Evolutionary conservation across 2,888 invertebrate species (phyloP), one percentile per base, ranked within the genome.

Genomic region (Himalopsyche kuldschensis): DNA sequence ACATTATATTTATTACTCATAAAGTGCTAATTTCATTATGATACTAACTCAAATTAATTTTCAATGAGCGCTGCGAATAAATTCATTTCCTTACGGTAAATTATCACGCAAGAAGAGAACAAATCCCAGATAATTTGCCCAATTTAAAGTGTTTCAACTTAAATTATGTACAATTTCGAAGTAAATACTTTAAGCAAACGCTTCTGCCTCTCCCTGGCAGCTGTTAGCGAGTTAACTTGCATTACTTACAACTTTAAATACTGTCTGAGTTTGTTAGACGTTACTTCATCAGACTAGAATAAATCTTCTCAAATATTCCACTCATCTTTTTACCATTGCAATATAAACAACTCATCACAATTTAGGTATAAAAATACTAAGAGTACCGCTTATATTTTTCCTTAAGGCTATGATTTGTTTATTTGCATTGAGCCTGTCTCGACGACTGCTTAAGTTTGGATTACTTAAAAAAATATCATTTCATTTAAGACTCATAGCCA

Each of bases 191-290:
- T 85, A 76, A 75, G 78, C 46, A 55, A 81, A 83, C 63, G 83
- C 78, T 85, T 63, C 75, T 47, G 32, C 78, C 32, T 79, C 78
- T 81, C 79, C 77, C 69, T 80, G 80, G 82, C 81, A 81, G 82
- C 82, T 78, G 81, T 81, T 85, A 83, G 85, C 78, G 82, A 84
- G 85, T 83, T 85, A 82, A 83, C 85, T 85, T 79, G 80, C 78
- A 47, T 82, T 78, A 81, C 82, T 82, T 79, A 75, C 79, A 85
- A 85, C 81, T 85, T 83, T 80, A 82, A 83, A 85, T 78, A 82
- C 81, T 83, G 82, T 63, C 79, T 55, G 79, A 81, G 84, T 76
- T 41, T 76, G 84, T 82, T 77, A 76, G 81, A 82, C 69, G 75
- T 82, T 32, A 75, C 79, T 82, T 79, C 79, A 84, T 79, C 17